Percentiles rank a stretch among this genome's conserved stretches.
Conservation (phyloP, 2,113 vertebrate genomes). For the Astatotilapia flaviijosephi region DNA sequence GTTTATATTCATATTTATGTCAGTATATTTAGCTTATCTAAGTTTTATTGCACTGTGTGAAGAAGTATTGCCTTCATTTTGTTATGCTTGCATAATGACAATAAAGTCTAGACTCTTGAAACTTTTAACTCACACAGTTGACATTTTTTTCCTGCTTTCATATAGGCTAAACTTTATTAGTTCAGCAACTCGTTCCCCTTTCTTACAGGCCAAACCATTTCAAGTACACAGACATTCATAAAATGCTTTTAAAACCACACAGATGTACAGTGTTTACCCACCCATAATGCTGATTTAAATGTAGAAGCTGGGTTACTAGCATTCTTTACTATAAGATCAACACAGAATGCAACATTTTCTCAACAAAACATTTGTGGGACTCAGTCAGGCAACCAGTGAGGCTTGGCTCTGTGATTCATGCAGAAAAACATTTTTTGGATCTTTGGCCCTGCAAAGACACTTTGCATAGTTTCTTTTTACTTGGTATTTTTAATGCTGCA, state of each 20-base stretch:
- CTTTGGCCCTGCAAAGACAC: background rate
- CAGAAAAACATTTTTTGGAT: background rate
- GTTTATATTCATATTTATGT: background rate
- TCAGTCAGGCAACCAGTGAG: background rate
- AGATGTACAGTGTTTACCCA: background rate
- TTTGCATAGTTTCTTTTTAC: background rate
- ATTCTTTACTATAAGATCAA: background rate
- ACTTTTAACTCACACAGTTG: background rate
- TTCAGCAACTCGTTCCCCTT: background rate
- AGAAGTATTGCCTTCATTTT: background rate
- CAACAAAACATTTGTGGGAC: background rate
- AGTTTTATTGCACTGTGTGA: background rate
- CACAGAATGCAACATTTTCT: background rate
- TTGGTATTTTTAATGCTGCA: background rate
- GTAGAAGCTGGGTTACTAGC: background rate
- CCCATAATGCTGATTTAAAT: rapidly evolving
- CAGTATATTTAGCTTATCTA: background rate
- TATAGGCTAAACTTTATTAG: background rate
- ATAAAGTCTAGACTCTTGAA: background rate
- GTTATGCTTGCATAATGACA: background rate
- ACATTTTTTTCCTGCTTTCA: background rate
- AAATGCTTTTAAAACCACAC: background rate
- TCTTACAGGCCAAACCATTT: background rate
- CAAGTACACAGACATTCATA: background rate
- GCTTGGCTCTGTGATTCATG: background rate